A percentile compares a stretch with the other conserved stretches of the same genome.
Conservation (phyloP, 1,140 invertebrate genomes). For the Orchesella cincta region DNA sequence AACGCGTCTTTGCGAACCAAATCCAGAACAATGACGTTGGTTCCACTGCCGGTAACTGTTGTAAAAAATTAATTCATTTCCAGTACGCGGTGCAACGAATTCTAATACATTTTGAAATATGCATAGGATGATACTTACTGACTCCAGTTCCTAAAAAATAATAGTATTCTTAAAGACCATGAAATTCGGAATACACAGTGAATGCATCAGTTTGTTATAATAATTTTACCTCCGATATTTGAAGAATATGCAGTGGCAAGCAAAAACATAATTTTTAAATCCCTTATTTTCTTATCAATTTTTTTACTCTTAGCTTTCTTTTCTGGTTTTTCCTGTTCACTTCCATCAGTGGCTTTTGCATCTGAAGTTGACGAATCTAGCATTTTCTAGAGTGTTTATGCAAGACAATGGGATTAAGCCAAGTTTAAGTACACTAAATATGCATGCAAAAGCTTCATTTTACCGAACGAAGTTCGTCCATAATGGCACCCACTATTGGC, state of each 20-base stretch:
- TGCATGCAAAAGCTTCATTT: neutral
- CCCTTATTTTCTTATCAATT: slow-evolving; percentile 36
- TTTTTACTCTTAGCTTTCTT: slow-evolving; percentile 17
- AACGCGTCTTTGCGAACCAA: slow-evolving; percentile 49
- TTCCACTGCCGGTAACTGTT: slow-evolving; percentile 78
- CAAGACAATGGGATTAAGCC: neutral
- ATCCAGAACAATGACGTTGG: slow-evolving; percentile 81
- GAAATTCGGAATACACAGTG: too few relatives aligned
- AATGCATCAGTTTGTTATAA: too few relatives aligned
- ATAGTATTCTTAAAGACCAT: too few relatives aligned
- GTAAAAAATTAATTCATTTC: slow-evolving; percentile 11
- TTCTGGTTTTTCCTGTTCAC: neutral
- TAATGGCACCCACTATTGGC: slow-evolving; percentile 48
- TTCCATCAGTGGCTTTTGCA: neutral
- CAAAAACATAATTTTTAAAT: slow-evolving; percentile 49
- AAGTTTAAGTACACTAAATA: neutral
- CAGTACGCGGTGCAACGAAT: neutral
- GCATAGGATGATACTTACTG: slow-evolving; percentile 16
- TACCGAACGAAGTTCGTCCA: slow-evolving; percentile 44
- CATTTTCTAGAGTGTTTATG: slow-evolving; percentile 31
- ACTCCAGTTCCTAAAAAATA: slow-evolving; percentile 39
- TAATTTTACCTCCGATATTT: slow-evolving; percentile 48
- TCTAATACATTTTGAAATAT: neutral
- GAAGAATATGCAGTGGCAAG: slow-evolving; percentile 47
- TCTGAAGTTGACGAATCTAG: slow-evolving; percentile 21